Percentiles rank a stretch among this genome's conserved stretches.
These are phyloP conservation scores for Conger conger DNA, from an alignment of 2,113 vertebrate genomes.

Conservation along the genomic window DNA sequence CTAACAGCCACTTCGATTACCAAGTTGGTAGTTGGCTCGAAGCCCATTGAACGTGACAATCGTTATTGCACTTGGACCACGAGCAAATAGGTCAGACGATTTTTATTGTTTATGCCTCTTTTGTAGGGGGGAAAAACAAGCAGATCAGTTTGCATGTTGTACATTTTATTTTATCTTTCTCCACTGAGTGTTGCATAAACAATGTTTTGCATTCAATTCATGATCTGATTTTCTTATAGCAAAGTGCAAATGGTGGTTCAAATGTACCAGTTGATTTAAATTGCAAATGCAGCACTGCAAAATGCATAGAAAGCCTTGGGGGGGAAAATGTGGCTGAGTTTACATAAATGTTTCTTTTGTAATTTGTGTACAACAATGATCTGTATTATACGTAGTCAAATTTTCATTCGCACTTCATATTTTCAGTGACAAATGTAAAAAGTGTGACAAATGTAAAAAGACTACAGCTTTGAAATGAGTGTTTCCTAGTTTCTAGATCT, in stretches of 20 bases:
- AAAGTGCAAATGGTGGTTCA: neutral
- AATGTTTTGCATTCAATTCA: neutral
- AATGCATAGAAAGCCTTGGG: neutral
- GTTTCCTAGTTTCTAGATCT: neutral
- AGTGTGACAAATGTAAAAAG: neutral
- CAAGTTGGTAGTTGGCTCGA: too few species aligned
- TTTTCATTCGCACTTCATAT: neutral
- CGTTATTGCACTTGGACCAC: neutral
- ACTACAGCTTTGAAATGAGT: neutral
- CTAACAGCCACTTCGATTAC: too few species aligned
- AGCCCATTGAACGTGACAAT: neutral
- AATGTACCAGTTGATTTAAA: neutral
- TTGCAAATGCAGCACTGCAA: too few species aligned
- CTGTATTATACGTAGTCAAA: neutral
- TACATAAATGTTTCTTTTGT: neutral
- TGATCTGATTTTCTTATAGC: neutral
- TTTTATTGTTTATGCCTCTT: too few species aligned
- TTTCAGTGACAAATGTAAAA: neutral
- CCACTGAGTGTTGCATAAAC: neutral
- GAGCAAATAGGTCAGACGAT: neutral
- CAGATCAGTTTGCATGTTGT: neutral
- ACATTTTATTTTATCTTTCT: neutral
- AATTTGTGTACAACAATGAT: neutral
- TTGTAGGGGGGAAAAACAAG: neutral
- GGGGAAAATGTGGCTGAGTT: neutral